Evolutionary conservation across 2,888 invertebrate species (phyloP), one percentile per base, ranked within the genome.

Genomic region (Archips xylosteana): DNA sequence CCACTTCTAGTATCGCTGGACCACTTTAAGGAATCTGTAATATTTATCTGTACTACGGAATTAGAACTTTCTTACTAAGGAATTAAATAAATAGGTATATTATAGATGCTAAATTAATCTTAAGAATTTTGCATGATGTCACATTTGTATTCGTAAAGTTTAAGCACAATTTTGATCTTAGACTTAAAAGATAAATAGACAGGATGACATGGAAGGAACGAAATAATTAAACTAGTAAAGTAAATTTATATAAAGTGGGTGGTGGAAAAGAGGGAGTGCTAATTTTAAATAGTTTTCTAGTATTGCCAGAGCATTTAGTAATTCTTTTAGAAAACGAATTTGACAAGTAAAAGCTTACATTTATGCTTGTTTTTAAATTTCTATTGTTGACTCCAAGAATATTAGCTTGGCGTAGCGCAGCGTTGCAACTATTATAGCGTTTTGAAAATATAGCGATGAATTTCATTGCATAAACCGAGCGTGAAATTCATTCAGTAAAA

Each of bases 371-470:
- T 59, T 72, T 69, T 57, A 70, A 70, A 64, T 66, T 60, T 39
- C 8, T 71, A 47, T 23, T 36, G 45, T 71, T 59, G 42, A 74
- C 67, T 73, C 78, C 77, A 78, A 76, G 75, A 76, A 75, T 66
- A 79, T 80, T 78, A 71, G 85, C 87, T 85, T 87, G 71, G 85
- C 85, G 79, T 85, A 87, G 83, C 79, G 84, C 82, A 85, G 80
- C 74, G 75, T 76, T 74, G 79, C 77, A 78, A 32, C 47, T 63
- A 78, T 76, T 39, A 12, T 79, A 80, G 78, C 65, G 32, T 59
- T 71, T 76, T 76, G 32, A 10, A 39, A 74, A 42, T 45, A n/a
- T 59, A 13, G 60, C 12, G 49, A 73, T 63, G 73, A 51, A 69
- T 69, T 64, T 63, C 73, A 59, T 23, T 51, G 63, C 32, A 47